Base-by-base conservation (phyloP, 2,888 invertebrate species). In the Agonopterix heracliana region DNA sequence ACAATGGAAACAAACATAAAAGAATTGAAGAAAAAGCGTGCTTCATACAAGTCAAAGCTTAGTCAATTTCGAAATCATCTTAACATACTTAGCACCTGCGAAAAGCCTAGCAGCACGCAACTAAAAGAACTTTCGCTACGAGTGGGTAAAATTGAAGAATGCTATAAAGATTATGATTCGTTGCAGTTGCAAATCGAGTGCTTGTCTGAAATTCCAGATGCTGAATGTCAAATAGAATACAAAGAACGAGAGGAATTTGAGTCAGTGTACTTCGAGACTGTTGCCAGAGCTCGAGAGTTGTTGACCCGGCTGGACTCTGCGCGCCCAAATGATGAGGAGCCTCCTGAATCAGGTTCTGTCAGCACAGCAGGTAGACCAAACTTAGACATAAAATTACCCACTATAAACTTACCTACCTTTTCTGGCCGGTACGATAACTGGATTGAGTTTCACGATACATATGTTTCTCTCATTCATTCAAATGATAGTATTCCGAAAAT, bases 371-470 rank as follows among this genome's bases (percentile, higher is more conserved):
- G 34, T 41, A 35, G 35, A 50, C 48, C 48, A 45, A 44, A 48
- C 44, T 34, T 41, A 41, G 44, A 11, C 38, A 3, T 53, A 17
- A 54, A 52, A 45, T 41, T 54, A 34, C 54, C 54, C 13, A 50
- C 51, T 4, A 54, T 56, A 26, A 43, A 48, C 9, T 41, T 51
- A 34, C 51, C 49, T 42, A 48, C 41, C n/a, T 52, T 54, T 35
- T 46, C 50, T 13, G 57, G 55, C 9, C 40, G 13, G 1, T 49
- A 51, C 47, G 49, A 55, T 2, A 40, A 55, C 13, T 57, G 57
- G 55, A 35, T 55, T 10, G 55, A 51, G 11, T 57, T 50, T 45
- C 48, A 51, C 11, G 55, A 55, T 34, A 55, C 52, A 1, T 57
- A 46, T 11, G 41, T 10, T 2, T 54, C 55, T 34, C 41, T 55